Evolutionary conservation across 1,140 invertebrate genomes (phyloP), one percentile per base, ranked within the genome.

Genomic region (Drosophila jambulina): DNA sequence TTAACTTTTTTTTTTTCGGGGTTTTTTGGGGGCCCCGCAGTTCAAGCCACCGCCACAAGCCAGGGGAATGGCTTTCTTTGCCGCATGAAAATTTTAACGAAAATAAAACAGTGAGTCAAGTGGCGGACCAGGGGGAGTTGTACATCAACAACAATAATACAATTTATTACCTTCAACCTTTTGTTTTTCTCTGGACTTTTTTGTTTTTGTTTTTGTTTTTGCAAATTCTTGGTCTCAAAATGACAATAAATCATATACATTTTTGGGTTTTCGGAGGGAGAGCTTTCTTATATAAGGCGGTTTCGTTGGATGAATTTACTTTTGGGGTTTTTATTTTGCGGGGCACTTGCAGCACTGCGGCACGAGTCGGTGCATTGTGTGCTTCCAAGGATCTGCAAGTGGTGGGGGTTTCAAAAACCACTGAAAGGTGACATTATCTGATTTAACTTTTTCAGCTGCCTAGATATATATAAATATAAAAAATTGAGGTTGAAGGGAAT

Each of bases 241-340:
- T 85, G 81, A 78, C 91, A 88, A 92, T 92, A 92, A 92, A 92
- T 92, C 91, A 92, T 91, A 84, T 62, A 70, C 49, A 87, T 72
- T 84, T 77, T 29, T 25, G 6, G 57, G 45, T 53, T 57, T 51
- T 25, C 23, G 51, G 53, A 70, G 76, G 58, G 75, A 60, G 63
- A 77, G 62, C 62, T 71, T 72, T 72, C 68, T 74, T 74, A 74
- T 48, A 60, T 74, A 74, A 74, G 25, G 7, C 12, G 19, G 46
- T 34, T 59, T n/a, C 25, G 49, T 43, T 45, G 63, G 32, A 46
- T 23, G 57, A 36, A 34, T 46, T 65, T 62, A 34, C 17, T 23
- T 61, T 25, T n/a, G 9, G 13, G 13, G 6, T 2, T 46, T 15
- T 36, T 25, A 21, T 21, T 27, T 34, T 38, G 19, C 8, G 64